A percentile compares a stretch with the other conserved stretches of the same genome.
These are phyloP conservation scores for Leucophora obtusa DNA, from an alignment of 2,888 invertebrate genomes.

Conservation along the genomic window DNA sequence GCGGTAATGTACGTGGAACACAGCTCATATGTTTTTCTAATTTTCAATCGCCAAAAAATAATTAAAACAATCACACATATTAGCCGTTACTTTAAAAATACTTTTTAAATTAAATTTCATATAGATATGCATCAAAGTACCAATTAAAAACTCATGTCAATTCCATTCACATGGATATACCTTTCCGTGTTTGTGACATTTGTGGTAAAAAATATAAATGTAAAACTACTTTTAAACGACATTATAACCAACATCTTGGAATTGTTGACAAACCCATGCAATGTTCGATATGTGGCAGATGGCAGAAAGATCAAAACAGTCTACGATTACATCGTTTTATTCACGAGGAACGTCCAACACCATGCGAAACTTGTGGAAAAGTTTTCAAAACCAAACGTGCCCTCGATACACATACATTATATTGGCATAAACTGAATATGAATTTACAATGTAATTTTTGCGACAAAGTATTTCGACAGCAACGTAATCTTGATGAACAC, in stretches of 20 bases:
- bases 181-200: slow-evolving; percentile 72
- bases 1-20: too few species aligned
- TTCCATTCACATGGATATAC: slow-evolving; percentile 68
- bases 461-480: slow-evolving; percentile 73
- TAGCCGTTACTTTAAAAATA: too few species aligned
- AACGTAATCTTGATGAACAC: slow-evolving; percentile 73
- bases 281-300: slow-evolving; percentile 71
- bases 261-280: slow-evolving; percentile 72
- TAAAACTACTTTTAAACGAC: slow-evolving; percentile 73
- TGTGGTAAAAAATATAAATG: slow-evolving; percentile 75
- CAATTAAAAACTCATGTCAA: slow-evolving; percentile 71
- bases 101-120: slow-evolving; percentile 55
- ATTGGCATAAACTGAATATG: slow-evolving; percentile 71
- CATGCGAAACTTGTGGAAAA: slow-evolving; percentile 65
- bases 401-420: slow-evolving; percentile 71
- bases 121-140: slow-evolving; percentile 71
- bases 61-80: background rate
- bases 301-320: slow-evolving; percentile 74
- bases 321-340: slow-evolving; percentile 65
- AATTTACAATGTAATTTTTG: slow-evolving; percentile 73
- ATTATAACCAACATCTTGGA: slow-evolving; percentile 72
- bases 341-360: slow-evolving; percentile 60
- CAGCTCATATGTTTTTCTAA: background rate
- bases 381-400: slow-evolving; percentile 69
- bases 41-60: background rate